Evolutionary conservation across 1,140 invertebrate genomes (phyloP).

Genomic region (Mya arenaria): DNA sequence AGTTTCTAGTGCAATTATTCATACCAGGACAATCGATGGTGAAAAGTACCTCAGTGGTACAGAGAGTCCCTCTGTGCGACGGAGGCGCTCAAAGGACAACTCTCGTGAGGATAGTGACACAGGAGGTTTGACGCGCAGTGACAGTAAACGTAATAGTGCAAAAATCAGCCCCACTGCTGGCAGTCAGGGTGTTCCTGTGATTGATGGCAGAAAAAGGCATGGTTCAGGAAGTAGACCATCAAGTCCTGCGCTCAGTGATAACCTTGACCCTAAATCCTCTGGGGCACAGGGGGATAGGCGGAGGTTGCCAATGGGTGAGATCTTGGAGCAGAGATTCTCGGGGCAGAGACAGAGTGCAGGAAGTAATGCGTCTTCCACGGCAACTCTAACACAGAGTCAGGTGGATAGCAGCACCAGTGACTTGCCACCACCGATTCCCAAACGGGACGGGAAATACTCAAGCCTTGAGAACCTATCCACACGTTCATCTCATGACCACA

Average conservation of each 20-base stretch:
- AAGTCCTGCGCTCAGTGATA: conserved; percentile 58
- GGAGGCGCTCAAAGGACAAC: conserved; percentile 34
- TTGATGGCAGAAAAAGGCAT: conserved; percentile 66
- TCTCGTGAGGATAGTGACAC: conserved; percentile 46
- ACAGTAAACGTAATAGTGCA: conserved; percentile 45
- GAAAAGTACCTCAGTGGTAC: conserved; percentile 36
- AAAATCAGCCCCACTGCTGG: conserved; percentile 49
- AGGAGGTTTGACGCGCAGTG: conserved; percentile 40
- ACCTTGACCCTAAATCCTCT: conserved; percentile 19
- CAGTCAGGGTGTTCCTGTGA: conserved; percentile 57
- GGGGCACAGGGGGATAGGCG: conserved; percentile 13
- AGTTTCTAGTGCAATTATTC: conserved; percentile 53
- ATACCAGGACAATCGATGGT: conserved; percentile 32
- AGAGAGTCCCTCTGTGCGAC: conserved; percentile 45
- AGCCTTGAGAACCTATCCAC: conserved; percentile 52
- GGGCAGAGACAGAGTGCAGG: conserved; percentile 34
- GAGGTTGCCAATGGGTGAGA: conserved; percentile 59
- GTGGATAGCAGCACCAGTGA: conserved; percentile 45
- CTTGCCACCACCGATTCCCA: conserved; percentile 37
- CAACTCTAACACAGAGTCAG: conserved; percentile 52
- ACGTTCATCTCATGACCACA: conserved; percentile 51
- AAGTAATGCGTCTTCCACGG: conserved; percentile 39
- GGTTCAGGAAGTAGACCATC: conserved; percentile 67
- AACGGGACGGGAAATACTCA: conserved; percentile 32
- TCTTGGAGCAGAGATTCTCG: conserved; percentile 61